Percentiles rank a stretch among this genome's conserved stretches.
These are phyloP conservation scores for Tachina fera DNA, from an alignment of 2,888 invertebrate genomes.

Conservation along the genomic window DNA sequence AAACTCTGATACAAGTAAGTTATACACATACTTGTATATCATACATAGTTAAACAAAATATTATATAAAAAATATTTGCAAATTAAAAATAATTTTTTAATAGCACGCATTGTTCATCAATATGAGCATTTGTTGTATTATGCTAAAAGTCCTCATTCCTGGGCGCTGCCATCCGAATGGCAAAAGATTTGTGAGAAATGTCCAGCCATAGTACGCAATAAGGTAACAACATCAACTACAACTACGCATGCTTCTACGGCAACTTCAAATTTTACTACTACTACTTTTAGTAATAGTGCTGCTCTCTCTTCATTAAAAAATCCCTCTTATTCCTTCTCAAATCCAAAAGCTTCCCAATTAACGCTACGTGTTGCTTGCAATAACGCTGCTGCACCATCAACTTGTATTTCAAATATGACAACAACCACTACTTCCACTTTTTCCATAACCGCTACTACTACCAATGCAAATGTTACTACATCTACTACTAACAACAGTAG, in stretches of 20 bases:
- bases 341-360: conserved; percentile 64
- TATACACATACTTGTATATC: neutral
- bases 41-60: neutral
- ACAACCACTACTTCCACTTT: conserved; percentile 55
- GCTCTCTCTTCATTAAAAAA: conserved; percentile 59
- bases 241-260: conserved; percentile 74
- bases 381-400: conserved; percentile 64
- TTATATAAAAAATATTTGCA: neutral
- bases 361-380: conserved; percentile 71
- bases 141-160: conserved; percentile 82
- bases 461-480: conserved; percentile 44
- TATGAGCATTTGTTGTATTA: conserved; percentile 81
- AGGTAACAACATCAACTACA: conserved; percentile 81
- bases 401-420: conserved; percentile 54
- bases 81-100: conserved; percentile 18
- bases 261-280: conserved; percentile 57
- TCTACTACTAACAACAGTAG: conserved; percentile 60
- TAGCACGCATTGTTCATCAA: conserved; percentile 82
- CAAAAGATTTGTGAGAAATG: conserved; percentile 80
- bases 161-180: conserved; percentile 82
- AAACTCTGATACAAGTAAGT: conserved; percentile 75
- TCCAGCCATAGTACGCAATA: conserved; percentile 82
- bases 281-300: conserved; percentile 64
- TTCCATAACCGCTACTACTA: conserved; percentile 34
- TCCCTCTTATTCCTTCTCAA: conserved; percentile 60